phyloP scores from a whole-genome alignment of 2,797 vertebrate genomes.

The Margarornis squamiger region DNA sequence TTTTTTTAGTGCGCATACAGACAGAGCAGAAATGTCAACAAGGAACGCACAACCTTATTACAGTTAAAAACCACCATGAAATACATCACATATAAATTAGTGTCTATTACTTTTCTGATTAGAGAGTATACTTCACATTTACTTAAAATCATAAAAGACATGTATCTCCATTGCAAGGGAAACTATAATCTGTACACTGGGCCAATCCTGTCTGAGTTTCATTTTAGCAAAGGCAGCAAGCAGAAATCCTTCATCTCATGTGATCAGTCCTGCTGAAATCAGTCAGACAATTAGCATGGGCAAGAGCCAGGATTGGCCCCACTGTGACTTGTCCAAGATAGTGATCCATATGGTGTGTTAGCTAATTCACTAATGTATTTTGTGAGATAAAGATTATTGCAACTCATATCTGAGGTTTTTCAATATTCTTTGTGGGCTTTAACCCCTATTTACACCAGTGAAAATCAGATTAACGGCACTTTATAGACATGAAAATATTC shows the following conservation, averaged over 20 bases:
- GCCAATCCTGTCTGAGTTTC: background rate
- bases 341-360: background rate
- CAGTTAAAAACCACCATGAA: background rate
- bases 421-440: constrained; percentile 55
- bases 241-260: background rate
- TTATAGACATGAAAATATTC: constrained; percentile 6
- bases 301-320: background rate
- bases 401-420: constrained; percentile 78
- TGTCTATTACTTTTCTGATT: background rate
- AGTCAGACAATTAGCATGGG: fast-evolving
- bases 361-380: background rate
- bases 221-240: background rate
- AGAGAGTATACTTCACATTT: background rate
- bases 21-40: background rate
- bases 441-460: background rate
- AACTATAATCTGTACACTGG: background rate
- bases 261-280: background rate
- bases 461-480: background rate
- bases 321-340: background rate
- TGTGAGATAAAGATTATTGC: background rate
- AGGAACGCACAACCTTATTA: background rate
- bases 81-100: background rate
- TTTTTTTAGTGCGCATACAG: background rate
- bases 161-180: background rate
- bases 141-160: background rate